Evolutionary conservation across 2,797 vertebrate genomes (phyloP).

Genomic region (Manis javanica): DNA sequence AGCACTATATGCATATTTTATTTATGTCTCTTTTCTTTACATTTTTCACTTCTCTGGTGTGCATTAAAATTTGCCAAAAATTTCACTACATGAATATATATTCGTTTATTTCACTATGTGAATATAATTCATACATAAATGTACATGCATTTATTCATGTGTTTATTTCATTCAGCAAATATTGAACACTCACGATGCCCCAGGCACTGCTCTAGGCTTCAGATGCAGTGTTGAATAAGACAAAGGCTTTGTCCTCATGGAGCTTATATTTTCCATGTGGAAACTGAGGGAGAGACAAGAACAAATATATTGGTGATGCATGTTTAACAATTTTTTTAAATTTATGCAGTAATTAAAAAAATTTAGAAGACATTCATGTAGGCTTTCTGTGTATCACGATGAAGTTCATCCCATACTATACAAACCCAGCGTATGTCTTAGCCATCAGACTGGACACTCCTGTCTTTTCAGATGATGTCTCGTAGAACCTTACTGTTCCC

Average conservation of each 20-base stretch:
- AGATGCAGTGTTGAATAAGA: neutral
- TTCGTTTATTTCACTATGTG: conserved; percentile 29
- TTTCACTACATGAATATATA: conserved; percentile 59
- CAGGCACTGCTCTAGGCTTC: neutral
- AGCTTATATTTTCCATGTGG: neutral
- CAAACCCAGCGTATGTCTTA: neutral
- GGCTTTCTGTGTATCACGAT: neutral
- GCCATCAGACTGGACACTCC: neutral
- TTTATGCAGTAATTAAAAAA: neutral
- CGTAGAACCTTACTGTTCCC: too few relatives aligned
- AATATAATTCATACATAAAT: conserved; percentile 60
- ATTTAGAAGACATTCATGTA: neutral
- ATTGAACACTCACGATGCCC: neutral
- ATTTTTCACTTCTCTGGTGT: neutral
- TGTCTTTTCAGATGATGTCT: neutral
- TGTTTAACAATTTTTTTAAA: neutral
- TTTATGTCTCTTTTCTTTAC: conserved; percentile 59
- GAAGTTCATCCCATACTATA: neutral
- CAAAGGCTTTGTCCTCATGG: neutral
- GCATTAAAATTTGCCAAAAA: conserved; percentile 47
- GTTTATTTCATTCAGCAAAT: conserved; percentile 24
- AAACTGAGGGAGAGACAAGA: neutral
- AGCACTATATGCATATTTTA: conserved; percentile 44
- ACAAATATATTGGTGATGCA: neutral
- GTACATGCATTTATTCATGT: neutral